Conservation (phyloP, 2,113 vertebrate genomes). For the Oncorhynchus keta region DNA sequence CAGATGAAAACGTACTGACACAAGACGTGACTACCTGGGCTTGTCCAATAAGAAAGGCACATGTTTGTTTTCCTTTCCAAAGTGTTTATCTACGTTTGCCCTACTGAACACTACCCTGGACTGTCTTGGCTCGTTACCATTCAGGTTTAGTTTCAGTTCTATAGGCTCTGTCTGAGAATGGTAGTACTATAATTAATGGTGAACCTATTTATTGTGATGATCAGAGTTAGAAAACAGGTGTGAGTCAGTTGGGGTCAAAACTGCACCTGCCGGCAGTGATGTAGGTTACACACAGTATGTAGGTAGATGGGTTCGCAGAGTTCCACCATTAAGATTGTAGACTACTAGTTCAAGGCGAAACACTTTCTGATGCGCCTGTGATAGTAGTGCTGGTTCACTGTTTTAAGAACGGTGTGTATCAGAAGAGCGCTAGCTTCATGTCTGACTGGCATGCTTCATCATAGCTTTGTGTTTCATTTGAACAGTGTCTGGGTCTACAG, state of each 20-base stretch:
- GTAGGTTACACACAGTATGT: not conserved
- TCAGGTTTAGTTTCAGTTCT: not conserved
- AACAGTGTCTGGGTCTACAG: not conserved
- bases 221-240: not conserved
- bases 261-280: not conserved
- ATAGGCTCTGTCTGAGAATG: not conserved
- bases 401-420: not conserved
- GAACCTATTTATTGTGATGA: not conserved
- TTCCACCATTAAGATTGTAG: not conserved
- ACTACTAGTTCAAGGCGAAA: not conserved
- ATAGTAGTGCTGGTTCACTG: not conserved
- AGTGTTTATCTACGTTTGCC: not conserved
- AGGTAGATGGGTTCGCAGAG: not conserved
- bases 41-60: too few species aligned
- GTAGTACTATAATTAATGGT: not conserved
- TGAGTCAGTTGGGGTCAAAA: not conserved
- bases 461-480: not conserved
- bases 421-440: not conserved
- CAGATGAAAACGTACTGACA: too few species aligned
- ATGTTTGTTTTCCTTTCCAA: too few species aligned
- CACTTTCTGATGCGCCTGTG: not conserved
- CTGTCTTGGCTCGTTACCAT: not conserved
- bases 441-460: not conserved
- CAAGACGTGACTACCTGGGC: too few species aligned
- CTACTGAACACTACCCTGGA: not conserved